Percentiles rank a stretch among this genome's conserved stretches.
phyloP scores from a whole-genome alignment of 2,797 vertebrate genomes.

The Odontamblyopus rebecca region DNA sequence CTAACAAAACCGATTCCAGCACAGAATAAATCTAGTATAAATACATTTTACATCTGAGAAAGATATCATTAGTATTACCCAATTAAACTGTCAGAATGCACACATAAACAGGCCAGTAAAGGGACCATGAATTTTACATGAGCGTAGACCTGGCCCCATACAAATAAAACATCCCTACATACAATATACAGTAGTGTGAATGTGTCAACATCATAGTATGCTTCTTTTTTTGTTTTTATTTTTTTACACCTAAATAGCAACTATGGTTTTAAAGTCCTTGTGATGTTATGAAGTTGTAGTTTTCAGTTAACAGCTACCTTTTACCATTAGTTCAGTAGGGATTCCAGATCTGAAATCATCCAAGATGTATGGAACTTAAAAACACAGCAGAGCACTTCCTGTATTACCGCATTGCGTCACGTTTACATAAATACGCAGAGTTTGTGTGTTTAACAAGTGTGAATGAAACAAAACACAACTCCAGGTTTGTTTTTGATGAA shows the following conservation, averaged over 20 bases:
- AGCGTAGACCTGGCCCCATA: neutral
- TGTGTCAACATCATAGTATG: neutral
- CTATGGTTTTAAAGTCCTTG: neutral
- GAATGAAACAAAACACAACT: no score
- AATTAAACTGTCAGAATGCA: constrained; percentile 1
- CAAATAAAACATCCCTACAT: constrained; percentile 1
- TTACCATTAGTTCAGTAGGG: no score
- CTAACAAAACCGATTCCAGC: neutral
- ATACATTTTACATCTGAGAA: neutral
- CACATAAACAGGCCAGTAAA: constrained; percentile 4
- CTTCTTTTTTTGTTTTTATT: neutral
- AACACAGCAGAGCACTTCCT: no score
- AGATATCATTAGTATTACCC: neutral
- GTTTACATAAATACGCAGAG: no score
- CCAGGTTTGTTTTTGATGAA: no score
- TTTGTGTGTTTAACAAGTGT: no score
- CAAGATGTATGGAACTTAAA: no score
- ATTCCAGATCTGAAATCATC: no score
- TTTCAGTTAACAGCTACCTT: no score
- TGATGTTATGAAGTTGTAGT: no score
- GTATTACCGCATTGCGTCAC: no score
- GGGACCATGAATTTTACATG: constrained; percentile 4
- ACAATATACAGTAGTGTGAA: neutral
- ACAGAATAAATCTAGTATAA: neutral
- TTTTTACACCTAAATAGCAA: neutral